Evolutionary conservation across 53 echinoderm and acorn worm species (phyloP).

Genomic region (Echinometra lucunter): DNA sequence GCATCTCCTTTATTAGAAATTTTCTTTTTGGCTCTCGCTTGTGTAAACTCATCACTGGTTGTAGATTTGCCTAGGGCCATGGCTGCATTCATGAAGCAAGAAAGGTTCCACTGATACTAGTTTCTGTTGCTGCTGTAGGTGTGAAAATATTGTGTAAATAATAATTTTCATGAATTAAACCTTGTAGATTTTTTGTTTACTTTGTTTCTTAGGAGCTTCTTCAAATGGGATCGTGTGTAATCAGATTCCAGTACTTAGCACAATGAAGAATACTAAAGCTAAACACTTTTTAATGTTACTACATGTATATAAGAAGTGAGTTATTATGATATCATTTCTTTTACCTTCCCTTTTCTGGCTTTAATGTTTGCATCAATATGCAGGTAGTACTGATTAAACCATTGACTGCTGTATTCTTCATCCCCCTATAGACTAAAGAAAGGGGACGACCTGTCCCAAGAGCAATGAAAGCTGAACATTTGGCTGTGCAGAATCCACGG

Average conservation of each 20-base stretch:
- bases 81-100: background rate
- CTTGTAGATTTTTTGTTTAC: background rate
- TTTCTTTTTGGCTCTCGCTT: too few species aligned
- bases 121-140: background rate
- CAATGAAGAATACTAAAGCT: background rate
- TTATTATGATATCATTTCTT: background rate
- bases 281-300: too few species aligned
- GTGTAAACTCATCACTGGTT: background rate
- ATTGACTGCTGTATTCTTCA: too few species aligned
- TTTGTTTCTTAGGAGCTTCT: background rate
- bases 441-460: too few species aligned
- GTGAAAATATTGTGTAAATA: background rate
- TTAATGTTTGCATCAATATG: background rate
- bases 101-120: background rate
- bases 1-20: too few species aligned
- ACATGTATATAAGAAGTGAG: too few species aligned
- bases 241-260: too few species aligned
- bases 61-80: background rate
- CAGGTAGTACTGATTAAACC: too few species aligned
- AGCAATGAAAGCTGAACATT: too few species aligned
- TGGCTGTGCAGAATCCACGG: too few species aligned
- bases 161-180: too few species aligned
- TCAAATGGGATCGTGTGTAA: background rate
- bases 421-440: too few species aligned
- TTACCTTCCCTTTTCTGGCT: background rate